These are phyloP conservation scores for Strigops habroptila DNA, from an alignment of 2,113 vertebrate genomes.

Conservation along the genomic window DNA sequence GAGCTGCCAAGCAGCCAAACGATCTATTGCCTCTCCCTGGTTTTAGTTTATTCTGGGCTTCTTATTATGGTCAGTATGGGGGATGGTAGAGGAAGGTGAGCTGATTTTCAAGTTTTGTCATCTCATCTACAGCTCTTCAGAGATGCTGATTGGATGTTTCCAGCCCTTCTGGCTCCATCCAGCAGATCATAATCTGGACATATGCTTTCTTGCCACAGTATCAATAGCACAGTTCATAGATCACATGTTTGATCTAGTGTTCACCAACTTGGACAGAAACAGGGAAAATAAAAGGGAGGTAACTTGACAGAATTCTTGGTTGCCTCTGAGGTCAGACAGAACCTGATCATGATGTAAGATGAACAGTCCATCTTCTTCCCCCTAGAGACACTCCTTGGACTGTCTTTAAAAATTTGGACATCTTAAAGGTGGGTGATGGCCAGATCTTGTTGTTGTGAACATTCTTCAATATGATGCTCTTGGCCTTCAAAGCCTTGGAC, in stretches of 20 bases:
- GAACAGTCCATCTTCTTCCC: neutral
- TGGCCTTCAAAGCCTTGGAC: neutral
- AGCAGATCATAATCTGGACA: neutral
- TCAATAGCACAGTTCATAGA: neutral
- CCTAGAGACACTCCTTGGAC: neutral
- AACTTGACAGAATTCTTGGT: neutral
- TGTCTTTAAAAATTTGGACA: neutral
- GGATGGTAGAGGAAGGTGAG: neutral
- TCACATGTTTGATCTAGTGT: neutral
- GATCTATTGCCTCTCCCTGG: neutral
- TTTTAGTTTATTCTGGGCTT: neutral
- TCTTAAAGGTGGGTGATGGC: neutral
- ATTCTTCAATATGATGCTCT: neutral
- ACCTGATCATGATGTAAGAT: neutral
- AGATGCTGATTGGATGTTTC: neutral
- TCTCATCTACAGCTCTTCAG: neutral
- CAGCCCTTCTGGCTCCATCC: neutral
- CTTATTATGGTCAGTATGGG: neutral
- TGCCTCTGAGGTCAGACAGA: neutral
- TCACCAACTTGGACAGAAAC: neutral
- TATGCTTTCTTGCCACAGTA: neutral
- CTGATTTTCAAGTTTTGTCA: neutral
- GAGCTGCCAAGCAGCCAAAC: neutral
- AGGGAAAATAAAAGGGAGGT: neutral
- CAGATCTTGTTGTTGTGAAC: neutral